phyloP scores from a whole-genome alignment of 2,113 vertebrate species.

The Agelaius tricolor region DNA sequence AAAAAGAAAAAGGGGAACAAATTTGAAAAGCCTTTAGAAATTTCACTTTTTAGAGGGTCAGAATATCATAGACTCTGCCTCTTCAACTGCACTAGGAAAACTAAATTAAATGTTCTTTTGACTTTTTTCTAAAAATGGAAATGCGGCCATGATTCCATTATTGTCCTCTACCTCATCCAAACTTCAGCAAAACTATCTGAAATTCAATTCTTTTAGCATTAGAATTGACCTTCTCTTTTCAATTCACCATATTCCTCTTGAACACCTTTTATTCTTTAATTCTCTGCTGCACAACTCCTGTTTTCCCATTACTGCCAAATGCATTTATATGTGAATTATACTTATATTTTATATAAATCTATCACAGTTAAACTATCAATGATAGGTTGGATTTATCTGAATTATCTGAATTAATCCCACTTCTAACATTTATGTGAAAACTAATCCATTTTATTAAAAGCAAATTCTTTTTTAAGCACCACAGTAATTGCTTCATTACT shows the following conservation, averaged over 20 bases:
- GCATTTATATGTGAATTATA: neutral
- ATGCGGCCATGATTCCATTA: neutral
- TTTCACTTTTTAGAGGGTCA: neutral
- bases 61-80: neutral
- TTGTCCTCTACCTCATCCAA: neutral
- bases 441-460: neutral
- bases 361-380: neutral
- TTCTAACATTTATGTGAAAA: neutral
- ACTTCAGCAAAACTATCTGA: neutral
- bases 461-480: neutral
- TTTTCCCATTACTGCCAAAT: neutral
- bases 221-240: neutral
- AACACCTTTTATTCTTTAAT: neutral
- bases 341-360: neutral
- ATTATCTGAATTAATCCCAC: neutral
- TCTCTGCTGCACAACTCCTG: neutral
- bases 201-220: neutral
- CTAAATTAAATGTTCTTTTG: neutral
- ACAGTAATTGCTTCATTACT: neutral
- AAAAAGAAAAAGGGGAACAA: accelerated
- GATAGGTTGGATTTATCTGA: neutral
- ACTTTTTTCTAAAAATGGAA: neutral
- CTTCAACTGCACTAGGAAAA: neutral
- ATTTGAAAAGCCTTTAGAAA: neutral
- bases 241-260: neutral